Evolutionary conservation across 37 sponge, comb jelly and placozoan species (phyloP).

Genomic region (Petrosia ficiformis): DNA sequence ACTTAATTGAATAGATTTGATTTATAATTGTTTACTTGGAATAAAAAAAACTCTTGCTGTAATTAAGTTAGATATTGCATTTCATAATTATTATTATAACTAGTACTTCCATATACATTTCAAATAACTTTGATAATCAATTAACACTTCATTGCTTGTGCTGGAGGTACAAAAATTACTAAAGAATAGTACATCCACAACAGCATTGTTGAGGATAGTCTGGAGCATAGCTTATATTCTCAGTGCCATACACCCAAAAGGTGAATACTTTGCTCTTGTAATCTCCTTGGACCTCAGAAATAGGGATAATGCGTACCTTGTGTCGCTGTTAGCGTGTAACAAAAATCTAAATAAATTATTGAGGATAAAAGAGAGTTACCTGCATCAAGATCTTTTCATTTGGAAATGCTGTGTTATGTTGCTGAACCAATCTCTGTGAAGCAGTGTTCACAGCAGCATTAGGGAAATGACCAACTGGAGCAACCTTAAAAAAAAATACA

Average conservation of each 20-base stretch:
- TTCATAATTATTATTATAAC: too few relatives aligned
- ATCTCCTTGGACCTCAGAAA: slow-evolving; percentile 31
- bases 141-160: too few relatives aligned
- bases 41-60: too few relatives aligned
- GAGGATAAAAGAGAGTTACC: too few relatives aligned
- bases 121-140: too few relatives aligned
- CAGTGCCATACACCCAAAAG: slow-evolving; percentile 67
- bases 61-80: too few relatives aligned
- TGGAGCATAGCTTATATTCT: slow-evolving; percentile 37
- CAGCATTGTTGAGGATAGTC: slow-evolving; percentile 74
- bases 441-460: slow-evolving; percentile 59
- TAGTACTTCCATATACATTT: too few relatives aligned
- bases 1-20: too few relatives aligned
- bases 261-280: slow-evolving; percentile 41
- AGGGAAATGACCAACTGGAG: slow-evolving; percentile 50
- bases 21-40: too few relatives aligned
- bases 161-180: too few relatives aligned
- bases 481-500: slow-evolving; percentile 22
- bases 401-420: slow-evolving; percentile 38
- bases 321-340: slow-evolving; percentile 70
- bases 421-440: slow-evolving; percentile 45
- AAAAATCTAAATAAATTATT: too few relatives aligned
- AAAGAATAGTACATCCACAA: slow-evolving; percentile 72
- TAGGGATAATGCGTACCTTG: slow-evolving; percentile 59
- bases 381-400: slow-evolving; percentile 57